Evolutionary conservation across 2,888 invertebrate species (phyloP), one percentile per base, ranked within the genome.

Genomic region (Lasioglossum oenotherae): DNA sequence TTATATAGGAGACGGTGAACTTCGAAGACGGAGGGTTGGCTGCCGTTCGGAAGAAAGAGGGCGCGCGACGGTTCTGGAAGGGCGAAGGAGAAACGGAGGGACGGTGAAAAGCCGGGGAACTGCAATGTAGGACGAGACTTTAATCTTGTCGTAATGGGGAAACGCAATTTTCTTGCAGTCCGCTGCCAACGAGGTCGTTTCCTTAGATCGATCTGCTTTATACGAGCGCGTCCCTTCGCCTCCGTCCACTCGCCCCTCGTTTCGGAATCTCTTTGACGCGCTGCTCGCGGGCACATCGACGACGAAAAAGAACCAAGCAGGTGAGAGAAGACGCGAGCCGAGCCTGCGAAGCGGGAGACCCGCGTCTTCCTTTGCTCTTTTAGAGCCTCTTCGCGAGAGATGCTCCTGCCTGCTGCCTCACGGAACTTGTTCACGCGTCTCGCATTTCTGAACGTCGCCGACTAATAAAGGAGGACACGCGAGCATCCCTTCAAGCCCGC

Each of bases 81-180:
- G 19, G 73, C 10, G 67, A 49, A 76, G 31, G 57, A 57, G 57
- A n/a, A 57, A n/a, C 71, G 41, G 6, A 19, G 38, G 60, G 60
- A 35, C 35, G 69, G 74, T 31, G 57, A 31, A 27, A 41, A 73
- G 80, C 67, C 60, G 76, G 53, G 82, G 69, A 74, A 84, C 84
- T 89, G 88, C 89, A 82, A 90, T 84, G 85, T 86, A 71, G 87
- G 84, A 88, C 84, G 82, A 82, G 90, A 91, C 91, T 91, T 91
- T 90, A 91, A 91, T 91, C 91, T 91, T 87, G 87, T 85, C 91
- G 91, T 91, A 91, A 91, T 90, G 89, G 90, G 87, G 82, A 91
- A 91, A 91, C 88, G 91, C 90, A 91, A 91, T 91, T 91, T 89
- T 91, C 91, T 84, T 87, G 84, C 85, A 88, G 89, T 82, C 84